A percentile compares a stretch with the other conserved stretches of the same genome.
phyloP scores from a whole-genome alignment of 2,888 invertebrate species.

The Eilema griseolum region DNA sequence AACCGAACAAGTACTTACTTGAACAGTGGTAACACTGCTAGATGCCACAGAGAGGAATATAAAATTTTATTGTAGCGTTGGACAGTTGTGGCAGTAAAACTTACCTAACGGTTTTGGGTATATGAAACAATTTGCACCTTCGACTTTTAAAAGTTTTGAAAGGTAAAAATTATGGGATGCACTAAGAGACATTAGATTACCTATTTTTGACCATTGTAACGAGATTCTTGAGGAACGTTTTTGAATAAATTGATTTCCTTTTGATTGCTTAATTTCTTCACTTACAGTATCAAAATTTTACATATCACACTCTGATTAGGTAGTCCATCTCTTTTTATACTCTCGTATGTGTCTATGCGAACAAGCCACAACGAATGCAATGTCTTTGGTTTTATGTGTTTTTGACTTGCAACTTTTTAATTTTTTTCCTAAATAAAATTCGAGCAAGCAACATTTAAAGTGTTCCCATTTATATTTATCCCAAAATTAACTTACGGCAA shows the following conservation, averaged over 20 bases:
- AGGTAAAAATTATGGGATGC: neutral
- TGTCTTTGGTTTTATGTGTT: neutral
- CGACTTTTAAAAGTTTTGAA: neutral
- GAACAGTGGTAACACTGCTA: constrained; percentile 37
- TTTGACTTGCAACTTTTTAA: neutral
- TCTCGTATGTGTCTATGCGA: neutral
- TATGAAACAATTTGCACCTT: constrained; percentile 46
- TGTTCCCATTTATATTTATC: neutral
- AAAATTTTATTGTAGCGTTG: constrained; percentile 64
- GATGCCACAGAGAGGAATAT: constrained; percentile 59
- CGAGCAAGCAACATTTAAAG: neutral
- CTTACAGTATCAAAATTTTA: neutral
- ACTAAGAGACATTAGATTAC: neutral
- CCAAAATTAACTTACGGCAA: neutral
- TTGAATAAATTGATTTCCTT: neutral
- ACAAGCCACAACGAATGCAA: neutral
- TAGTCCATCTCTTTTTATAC: neutral
- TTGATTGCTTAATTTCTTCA: neutral
- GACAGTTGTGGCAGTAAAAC: constrained; percentile 53
- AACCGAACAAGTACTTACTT: constrained; percentile 58
- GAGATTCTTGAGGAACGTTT: neutral
- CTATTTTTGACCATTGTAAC: neutral
- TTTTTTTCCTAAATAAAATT: neutral
- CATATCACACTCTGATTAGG: too few relatives aligned
- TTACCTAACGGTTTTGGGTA: constrained; percentile 60